Conservation (phyloP, 2,113 vertebrate genomes). For the Variabilichromis moorii region DNA sequence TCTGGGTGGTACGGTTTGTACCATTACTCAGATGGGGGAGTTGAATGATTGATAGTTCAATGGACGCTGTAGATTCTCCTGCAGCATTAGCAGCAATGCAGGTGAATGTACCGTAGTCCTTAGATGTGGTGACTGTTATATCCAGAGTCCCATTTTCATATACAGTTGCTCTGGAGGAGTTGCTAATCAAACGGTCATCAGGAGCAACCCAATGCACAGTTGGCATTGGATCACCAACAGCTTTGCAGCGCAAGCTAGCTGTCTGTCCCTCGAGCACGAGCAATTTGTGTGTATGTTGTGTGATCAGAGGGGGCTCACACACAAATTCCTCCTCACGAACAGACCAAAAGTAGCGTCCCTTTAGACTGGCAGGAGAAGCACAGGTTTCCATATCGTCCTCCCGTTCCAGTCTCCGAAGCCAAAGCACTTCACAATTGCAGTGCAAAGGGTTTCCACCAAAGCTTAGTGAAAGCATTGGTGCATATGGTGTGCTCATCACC, state of each 20-base stretch:
- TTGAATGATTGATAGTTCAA: constrained; percentile 93
- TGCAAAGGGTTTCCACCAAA: constrained; percentile 94
- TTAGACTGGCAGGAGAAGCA: constrained; percentile 85
- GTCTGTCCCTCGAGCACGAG: constrained; percentile 95
- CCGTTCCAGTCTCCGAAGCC: constrained; percentile 85
- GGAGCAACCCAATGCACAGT: constrained; percentile 95
- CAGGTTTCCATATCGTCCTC: constrained; percentile 97
- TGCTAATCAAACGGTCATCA: constrained; percentile 86
- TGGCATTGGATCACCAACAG: constrained; percentile 90
- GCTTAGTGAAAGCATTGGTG: constrained; percentile 83
- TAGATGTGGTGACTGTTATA: constrained; percentile 87
- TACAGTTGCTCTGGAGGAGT: constrained; percentile 84
- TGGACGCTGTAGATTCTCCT: constrained; percentile 86
- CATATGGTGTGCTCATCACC: constrained; percentile 78
- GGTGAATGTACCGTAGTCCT: constrained; percentile 93
- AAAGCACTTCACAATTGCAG: constrained; percentile 95
- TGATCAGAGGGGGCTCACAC: constrained; percentile 93
- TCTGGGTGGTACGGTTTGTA: constrained; percentile 78
- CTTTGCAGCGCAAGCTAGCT: constrained; percentile 91
- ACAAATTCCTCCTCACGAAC: constrained; percentile 91
- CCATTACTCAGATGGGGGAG: constrained; percentile 89
- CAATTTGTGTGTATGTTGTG: constrained; percentile 91
- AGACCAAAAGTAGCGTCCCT: constrained; percentile 95
- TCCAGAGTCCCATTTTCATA: constrained; percentile 95
- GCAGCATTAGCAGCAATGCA: constrained; percentile 97